Evolutionary conservation across 2,797 vertebrate genomes (phyloP).

Genomic region (Kryptopterus vitreolus): DNA sequence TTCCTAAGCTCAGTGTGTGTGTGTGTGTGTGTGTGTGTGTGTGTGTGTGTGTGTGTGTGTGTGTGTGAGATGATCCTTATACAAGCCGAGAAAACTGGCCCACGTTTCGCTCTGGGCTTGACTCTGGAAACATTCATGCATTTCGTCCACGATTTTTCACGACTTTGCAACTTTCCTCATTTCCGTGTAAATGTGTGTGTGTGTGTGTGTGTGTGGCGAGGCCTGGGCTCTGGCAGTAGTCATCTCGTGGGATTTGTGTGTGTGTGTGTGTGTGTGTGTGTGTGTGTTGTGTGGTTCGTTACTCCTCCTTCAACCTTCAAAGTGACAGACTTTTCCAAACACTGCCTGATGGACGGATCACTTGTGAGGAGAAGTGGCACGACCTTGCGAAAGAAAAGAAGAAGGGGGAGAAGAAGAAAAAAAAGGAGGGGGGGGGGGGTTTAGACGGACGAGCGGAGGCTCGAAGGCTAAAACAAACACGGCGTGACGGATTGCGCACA

Average conservation of each 20-base stretch:
- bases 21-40: too few species aligned
- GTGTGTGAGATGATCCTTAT: too few species aligned
- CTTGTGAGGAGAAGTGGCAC: conserved; percentile 14
- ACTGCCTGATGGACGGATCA: conserved; percentile 9
- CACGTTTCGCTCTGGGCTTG: too few species aligned
- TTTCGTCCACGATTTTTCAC: background rate
- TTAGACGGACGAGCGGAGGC: background rate
- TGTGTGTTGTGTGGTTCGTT: background rate
- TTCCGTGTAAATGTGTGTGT: background rate
- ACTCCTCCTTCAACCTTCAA: background rate
- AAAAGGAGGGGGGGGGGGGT: too few species aligned
- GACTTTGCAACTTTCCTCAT: background rate
- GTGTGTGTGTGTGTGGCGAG: background rate
- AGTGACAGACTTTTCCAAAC: background rate
- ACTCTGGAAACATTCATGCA: too few species aligned
- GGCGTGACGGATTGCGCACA: background rate
- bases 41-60: too few species aligned
- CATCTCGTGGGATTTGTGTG: background rate
- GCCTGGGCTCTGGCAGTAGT: background rate
- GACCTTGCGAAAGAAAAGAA: background rate
- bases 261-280: conserved; percentile 6
- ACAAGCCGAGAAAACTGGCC: too few species aligned
- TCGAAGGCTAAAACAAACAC: conserved; percentile 13
- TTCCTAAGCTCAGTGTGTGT: too few species aligned
- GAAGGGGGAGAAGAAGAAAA: too few species aligned